phyloP scores from a whole-genome alignment of 2,113 vertebrate genomes.

The Dipodomys merriami region DNA sequence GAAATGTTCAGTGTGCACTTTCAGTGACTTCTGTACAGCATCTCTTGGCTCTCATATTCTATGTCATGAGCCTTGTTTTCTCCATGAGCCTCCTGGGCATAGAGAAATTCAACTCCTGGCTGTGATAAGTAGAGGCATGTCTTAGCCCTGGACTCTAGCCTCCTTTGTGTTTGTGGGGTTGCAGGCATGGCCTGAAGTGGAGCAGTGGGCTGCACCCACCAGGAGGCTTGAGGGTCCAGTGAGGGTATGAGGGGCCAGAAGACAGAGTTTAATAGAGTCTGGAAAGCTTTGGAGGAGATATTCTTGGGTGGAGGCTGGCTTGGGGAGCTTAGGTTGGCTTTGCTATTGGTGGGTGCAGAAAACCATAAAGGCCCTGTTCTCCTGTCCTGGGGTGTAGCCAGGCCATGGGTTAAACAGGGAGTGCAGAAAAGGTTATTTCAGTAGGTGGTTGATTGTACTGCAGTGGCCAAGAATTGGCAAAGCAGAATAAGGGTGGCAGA shows the following conservation, averaged over 20 bases:
- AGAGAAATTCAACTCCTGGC: background rate
- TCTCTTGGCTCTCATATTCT: background rate
- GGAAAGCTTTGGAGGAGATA: background rate
- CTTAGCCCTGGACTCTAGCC: background rate
- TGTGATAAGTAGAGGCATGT: background rate
- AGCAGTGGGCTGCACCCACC: accelerated
- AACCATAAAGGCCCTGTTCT: too few species aligned
- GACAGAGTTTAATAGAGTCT: too few species aligned
- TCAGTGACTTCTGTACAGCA: background rate
- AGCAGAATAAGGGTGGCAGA: background rate
- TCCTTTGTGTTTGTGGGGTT: too few species aligned
- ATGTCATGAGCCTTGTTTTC: background rate
- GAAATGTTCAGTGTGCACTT: background rate
- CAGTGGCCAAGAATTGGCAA: background rate
- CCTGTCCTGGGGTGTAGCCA: background rate
- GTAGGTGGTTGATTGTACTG: too few species aligned
- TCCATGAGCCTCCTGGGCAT: background rate
- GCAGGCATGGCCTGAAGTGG: too few species aligned
- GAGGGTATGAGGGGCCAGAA: background rate
- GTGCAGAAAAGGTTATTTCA: background rate
- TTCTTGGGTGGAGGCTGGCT: too few species aligned
- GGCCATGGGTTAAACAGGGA: background rate
- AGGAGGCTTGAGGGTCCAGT: background rate
- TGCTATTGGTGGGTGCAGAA: too few species aligned
- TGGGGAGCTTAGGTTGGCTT: too few species aligned